A percentile compares a stretch with the other conserved stretches of the same genome.
phyloP scores from a whole-genome alignment of 2,113 vertebrate genomes.

The Myotis davidii region DNA sequence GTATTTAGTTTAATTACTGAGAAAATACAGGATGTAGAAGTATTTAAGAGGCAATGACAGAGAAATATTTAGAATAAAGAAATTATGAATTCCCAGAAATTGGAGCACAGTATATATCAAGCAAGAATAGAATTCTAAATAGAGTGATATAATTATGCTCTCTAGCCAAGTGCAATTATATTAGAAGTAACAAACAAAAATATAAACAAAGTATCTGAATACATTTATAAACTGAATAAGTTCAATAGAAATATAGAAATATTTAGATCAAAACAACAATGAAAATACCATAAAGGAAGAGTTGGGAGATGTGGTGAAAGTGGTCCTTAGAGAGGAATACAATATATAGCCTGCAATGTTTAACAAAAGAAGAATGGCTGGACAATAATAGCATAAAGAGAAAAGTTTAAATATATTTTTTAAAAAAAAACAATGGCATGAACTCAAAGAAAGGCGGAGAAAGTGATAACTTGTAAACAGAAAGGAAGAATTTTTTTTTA shows the following conservation, averaged over 20 bases:
- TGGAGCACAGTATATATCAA: not conserved
- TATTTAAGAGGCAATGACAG: not conserved
- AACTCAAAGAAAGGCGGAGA: not conserved
- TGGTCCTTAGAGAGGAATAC: not conserved
- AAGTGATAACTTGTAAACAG: not conserved
- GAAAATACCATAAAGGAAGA: not conserved
- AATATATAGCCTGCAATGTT: not conserved
- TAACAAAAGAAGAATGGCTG: not conserved
- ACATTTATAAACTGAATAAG: not conserved
- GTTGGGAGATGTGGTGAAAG: not conserved
- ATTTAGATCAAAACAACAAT: not conserved
- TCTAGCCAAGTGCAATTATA: not conserved
- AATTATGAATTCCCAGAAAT: not conserved
- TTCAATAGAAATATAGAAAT: not conserved
- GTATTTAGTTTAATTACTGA: not conserved
- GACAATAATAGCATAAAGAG: not conserved
- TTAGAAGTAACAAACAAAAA: not conserved
- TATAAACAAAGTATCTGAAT: not conserved
- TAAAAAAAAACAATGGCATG: not conserved
- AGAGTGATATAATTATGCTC: not conserved
- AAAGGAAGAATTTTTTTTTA: not conserved
- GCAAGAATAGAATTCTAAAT: not conserved
- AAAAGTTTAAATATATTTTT: not conserved
- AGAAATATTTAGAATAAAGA: constrained; percentile 15
- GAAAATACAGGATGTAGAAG: not conserved